Base-by-base conservation (phyloP, 2,888 invertebrate genomes). In the Eupeodes latifasciatus region DNA sequence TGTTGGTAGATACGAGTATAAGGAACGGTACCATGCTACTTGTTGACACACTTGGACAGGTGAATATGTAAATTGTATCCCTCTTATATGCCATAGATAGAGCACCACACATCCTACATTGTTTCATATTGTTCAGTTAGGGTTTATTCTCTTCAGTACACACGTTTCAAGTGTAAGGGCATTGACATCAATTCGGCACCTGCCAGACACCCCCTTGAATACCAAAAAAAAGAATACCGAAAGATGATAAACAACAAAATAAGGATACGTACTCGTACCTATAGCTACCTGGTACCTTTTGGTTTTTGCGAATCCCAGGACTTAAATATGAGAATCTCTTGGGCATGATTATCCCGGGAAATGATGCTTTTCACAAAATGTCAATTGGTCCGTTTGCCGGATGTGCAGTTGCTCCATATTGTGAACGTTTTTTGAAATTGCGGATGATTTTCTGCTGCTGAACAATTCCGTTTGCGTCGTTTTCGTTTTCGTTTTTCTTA, bases 21-120 rank as follows among this genome's bases (percentile, higher is more conserved):
- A 27, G 27, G 27, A 27, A 27, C 27, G 27, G 53, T 61, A 4
- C 27, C 66, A 74, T 78, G 9, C 77, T 64, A 88, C 88, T 88
- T 88, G 88, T 88, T 88, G 88, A 85, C 85, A 88, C 81, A 81
- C 84, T 78, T 81, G 77, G 74, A 66, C 85, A 81, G 85, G 88
- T 78, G 75, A 55, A 55, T 77, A 77, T 77, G 69, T 82, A 80
- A 78, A 79, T 86, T 67, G 19, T 67, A 78, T 74, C 81, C 77
- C 61, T 34, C 72, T 62, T 72, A 34, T 57, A 6, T 4, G 27
- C 47, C 5, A 14, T 14, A 34, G 27, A 12, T 51, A 61, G 19
- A 44, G 10, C 7, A 14, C n/a, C 12, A 74, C 16, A 67, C 44
- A 67, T 69, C 34, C 5, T 67, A 62, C 59, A 71, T 55, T 53